Evolutionary conservation across 2,797 vertebrate genomes (phyloP), one percentile per base, ranked within the genome.

Genomic region (Gobio occitaniae): DNA sequence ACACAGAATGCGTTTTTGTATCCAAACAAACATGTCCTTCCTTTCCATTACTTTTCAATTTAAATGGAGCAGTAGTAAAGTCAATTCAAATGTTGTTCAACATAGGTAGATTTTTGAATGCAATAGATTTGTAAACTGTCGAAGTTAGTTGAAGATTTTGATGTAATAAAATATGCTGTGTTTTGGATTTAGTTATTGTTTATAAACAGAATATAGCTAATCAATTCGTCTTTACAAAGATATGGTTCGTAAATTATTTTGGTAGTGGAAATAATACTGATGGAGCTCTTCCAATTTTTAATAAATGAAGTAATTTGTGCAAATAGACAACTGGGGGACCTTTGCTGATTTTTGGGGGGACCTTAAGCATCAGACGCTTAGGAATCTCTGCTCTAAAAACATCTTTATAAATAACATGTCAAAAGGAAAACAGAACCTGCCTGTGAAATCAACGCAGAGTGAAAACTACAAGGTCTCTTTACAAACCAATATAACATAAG

Each of bases 381-480:
- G 25, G 50, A 47, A 71, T 10, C 41, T 74, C 16, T 54, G 10
- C 16, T 36, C 71, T 36, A 54, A 75, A 72, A 54, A 7, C 2
- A 75, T 19, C 10, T 50, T 32, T 52, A 32, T 29, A 4, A 32
- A 50, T 19, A 32, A 32, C 8, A 52, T 36, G 8, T 32, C 25
- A 19, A 74, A 15, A 41, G 15, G 52, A 81, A 44, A 79, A 65
- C 6, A 21, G 6, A 13, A 21, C 41, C 21, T 29, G 50, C 10
- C 54, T 56, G 4, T 32, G 38, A 19, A 72, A 72, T 47, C 25
- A 44, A 21, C 17, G 21, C 7, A 3, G 16, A 61, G 69, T 74
- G 41, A 82, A 72, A 82, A 72, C n/a, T 29, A 82, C 25, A 36
- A 36, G 15, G 21, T n/a, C 21, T 47, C 21, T 66, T 15, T 50